Conservation (phyloP, 2,113 vertebrate genomes). For the Lethenteron reissneri region DNA sequence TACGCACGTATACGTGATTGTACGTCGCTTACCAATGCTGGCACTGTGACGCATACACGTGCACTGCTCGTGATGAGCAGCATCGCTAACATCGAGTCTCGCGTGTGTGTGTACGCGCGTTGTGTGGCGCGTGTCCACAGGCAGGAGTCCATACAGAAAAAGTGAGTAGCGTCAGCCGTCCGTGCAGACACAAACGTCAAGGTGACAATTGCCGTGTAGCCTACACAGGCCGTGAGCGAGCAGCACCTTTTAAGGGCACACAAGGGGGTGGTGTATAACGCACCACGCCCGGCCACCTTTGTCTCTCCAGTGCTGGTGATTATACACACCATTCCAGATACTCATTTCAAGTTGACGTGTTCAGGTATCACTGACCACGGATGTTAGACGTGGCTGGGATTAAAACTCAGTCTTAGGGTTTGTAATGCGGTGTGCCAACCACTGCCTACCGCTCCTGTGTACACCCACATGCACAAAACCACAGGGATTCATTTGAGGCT, state of each 20-base stretch:
- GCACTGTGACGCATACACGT: neutral
- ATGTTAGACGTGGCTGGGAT: no score
- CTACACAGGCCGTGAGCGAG: no score
- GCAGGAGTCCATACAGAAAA: conserved; percentile 97
- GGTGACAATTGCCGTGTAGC: no score
- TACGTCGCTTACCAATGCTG: neutral
- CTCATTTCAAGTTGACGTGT: conserved; percentile 11
- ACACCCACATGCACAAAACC: no score
- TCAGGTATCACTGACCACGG: no score
- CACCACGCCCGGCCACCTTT: neutral
- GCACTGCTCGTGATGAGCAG: neutral
- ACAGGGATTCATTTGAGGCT: no score
- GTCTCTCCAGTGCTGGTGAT: neutral
- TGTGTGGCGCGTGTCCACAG: conserved; percentile 18
- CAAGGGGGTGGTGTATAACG: no score
- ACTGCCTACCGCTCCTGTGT: no score
- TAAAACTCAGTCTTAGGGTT: no score
- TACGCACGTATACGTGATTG: neutral
- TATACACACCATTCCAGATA: conserved; percentile 5
- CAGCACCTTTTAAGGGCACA: no score
- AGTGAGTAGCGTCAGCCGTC: conserved; percentile 38
- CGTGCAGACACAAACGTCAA: no score
- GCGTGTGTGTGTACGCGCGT: neutral
- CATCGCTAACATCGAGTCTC: neutral
- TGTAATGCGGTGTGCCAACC: no score